phyloP scores from a whole-genome alignment of 2,113 vertebrate species.

The Agelaius phoeniceus region DNA sequence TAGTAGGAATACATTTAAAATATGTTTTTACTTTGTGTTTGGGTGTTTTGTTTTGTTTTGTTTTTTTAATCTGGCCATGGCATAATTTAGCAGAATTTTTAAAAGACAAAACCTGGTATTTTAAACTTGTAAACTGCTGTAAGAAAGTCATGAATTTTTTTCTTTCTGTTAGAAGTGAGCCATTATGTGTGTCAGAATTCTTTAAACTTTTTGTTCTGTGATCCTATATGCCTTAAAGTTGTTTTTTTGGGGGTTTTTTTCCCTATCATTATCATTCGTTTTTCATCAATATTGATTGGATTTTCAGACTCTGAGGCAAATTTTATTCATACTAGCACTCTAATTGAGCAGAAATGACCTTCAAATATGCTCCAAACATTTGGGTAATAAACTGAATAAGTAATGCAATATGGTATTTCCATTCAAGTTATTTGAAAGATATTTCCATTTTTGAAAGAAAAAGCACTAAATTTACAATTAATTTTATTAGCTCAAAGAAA shows the following conservation, averaged over 20 bases:
- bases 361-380: not conserved
- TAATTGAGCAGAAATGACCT: not conserved
- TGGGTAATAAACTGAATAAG: not conserved
- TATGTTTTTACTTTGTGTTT: not conserved
- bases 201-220: not conserved
- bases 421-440: not conserved
- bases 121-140: not conserved
- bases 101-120: not conserved
- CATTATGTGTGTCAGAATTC: not conserved
- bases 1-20: not conserved
- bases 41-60: not conserved
- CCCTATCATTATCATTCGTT: not conserved
- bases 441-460: not conserved
- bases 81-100: not conserved
- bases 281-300: not conserved
- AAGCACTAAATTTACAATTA: not conserved
- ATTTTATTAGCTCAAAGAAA: not conserved
- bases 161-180: not conserved
- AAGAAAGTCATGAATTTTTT: not conserved
- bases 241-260: not conserved
- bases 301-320: not conserved
- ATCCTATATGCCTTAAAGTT: not conserved
- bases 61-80: not conserved
- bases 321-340: not conserved
- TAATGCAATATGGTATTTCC: not conserved